Evolutionary conservation across 1,140 invertebrate genomes (phyloP).

Genomic region (Hypothenemus hampei): DNA sequence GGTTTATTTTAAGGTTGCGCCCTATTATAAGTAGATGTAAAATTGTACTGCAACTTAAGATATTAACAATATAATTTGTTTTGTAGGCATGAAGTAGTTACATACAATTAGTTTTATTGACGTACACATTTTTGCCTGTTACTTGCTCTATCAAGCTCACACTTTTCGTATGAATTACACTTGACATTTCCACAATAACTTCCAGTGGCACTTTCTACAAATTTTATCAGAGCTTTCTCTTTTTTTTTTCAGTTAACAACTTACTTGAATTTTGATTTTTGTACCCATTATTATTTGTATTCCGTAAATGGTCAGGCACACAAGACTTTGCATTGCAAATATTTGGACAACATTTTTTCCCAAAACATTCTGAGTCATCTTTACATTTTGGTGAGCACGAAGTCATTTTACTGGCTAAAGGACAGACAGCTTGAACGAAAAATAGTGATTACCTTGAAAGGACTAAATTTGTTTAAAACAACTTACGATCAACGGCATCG

Average conservation of each 20-base stretch:
- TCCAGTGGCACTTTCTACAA: constrained; percentile 49
- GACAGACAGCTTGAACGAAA: constrained; percentile 49
- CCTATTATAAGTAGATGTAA: too few species aligned
- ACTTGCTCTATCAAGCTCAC: constrained; percentile 57
- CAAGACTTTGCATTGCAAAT: constrained; percentile 63
- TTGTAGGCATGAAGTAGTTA: too few species aligned
- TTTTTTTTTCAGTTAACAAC: constrained; percentile 2
- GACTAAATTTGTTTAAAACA: background rate
- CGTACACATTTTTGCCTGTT: constrained; percentile 63
- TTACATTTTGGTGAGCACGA: constrained; percentile 61
- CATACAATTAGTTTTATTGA: too few species aligned
- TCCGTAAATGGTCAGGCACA: constrained; percentile 31
- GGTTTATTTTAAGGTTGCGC: too few species aligned
- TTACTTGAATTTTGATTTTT: constrained; percentile 32
- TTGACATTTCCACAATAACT: constrained; percentile 64
- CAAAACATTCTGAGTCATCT: constrained; percentile 58
- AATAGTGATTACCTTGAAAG: background rate
- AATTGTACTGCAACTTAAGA: too few species aligned
- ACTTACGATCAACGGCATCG: too few species aligned
- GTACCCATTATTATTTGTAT: constrained; percentile 25
- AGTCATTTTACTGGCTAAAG: constrained; percentile 55
- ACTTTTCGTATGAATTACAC: constrained; percentile 61
- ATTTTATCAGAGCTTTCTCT: constrained; percentile 1
- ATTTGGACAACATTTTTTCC: constrained; percentile 65
- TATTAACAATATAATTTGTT: too few species aligned